Percentiles rank a stretch among this genome's conserved stretches.
These are phyloP conservation scores for Euzophera pinguis DNA, from an alignment of 2,888 invertebrate genomes.

Conservation along the genomic window DNA sequence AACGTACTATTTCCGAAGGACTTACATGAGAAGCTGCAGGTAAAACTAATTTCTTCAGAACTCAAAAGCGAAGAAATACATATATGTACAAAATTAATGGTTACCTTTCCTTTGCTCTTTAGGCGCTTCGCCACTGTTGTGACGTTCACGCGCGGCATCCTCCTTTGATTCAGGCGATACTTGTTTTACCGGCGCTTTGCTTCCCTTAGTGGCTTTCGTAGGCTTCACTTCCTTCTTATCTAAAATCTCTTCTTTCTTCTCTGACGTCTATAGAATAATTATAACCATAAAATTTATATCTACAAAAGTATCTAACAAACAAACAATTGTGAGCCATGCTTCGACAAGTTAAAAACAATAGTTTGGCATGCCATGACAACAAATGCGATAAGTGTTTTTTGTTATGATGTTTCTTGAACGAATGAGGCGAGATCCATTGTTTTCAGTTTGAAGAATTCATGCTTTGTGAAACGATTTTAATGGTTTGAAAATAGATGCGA, in stretches of 20 bases:
- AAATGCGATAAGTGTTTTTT: not conserved
- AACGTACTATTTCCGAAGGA: no score
- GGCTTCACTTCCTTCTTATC: slow-evolving; percentile 56
- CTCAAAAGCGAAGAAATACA: no score
- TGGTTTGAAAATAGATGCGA: not conserved
- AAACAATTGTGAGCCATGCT: not conserved
- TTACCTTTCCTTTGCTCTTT: slow-evolving; percentile 72
- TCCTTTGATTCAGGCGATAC: slow-evolving; percentile 48
- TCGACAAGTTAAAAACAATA: not conserved
- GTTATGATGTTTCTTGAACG: not conserved
- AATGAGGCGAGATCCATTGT: not conserved
- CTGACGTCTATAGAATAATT: slow-evolving; percentile 34
- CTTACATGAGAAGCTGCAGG: no score
- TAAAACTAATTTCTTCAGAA: no score
- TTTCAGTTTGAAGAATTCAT: not conserved
- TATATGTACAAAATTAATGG: not conserved
- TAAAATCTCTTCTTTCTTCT: slow-evolving; percentile 57
- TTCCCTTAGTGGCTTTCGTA: slow-evolving; percentile 40
- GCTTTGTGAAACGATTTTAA: not conserved
- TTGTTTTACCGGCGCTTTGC: slow-evolving; percentile 35
- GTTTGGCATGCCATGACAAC: not conserved
- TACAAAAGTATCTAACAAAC: not conserved
- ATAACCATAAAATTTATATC: not conserved
- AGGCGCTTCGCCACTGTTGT: slow-evolving; percentile 49
- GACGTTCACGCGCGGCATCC: slow-evolving; percentile 47